Evolutionary conservation across 2,888 invertebrate species (phyloP), one percentile per base, ranked within the genome.

Genomic region (Diadegma fenestrale): DNA sequence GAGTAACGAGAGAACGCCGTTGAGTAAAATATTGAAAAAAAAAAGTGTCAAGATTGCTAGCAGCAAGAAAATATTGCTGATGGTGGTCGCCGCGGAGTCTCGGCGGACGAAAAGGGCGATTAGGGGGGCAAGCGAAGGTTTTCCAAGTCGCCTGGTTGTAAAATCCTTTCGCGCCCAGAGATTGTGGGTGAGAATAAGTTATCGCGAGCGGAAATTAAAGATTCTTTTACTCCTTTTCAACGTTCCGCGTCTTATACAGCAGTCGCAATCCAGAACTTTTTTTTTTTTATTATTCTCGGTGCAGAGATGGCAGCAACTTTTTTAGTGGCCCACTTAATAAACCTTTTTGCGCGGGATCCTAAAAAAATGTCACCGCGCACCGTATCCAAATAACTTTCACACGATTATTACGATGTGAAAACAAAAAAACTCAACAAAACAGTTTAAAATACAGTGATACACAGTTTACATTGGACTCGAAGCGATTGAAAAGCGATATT

Each of bases 121-220:
- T 80, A 84, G 58, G 33, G 68, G 37, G n/a, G n/a, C n/a, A n/a
- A n/a, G n/a, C n/a, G n/a, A 58, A 14, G 73, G 48, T 80, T 76
- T 48, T 76, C 64, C 73, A 79, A 76, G 61, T 51, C 72, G 19
- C 30, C n/a, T n/a, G 30, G 58, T 10, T 41, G 41, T 69, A 61
- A 58, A 58, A 80, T 80, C 51, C 72, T 72, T 54, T 41, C 51
- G 43, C 19, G 43, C 19, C 41, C 8, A 48, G 78, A 69, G 69
- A 69, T 58, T 58, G 14, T n/a, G 68, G 51, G 14, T 8, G 79
- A 75, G 30, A 68, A n/a, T n/a, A n/a, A 80, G 37, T 80, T 78
- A 77, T 81, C 51, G 66, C 73, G 43, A 77, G 68, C 80, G 80
- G 69, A 79, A 79, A 83, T 83, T 75, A 79, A 79, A 75, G 73